A percentile compares a stretch with the other conserved stretches of the same genome.
phyloP scores from a whole-genome alignment of 1,140 invertebrate genomes.

The Sitobion miscanthi region DNA sequence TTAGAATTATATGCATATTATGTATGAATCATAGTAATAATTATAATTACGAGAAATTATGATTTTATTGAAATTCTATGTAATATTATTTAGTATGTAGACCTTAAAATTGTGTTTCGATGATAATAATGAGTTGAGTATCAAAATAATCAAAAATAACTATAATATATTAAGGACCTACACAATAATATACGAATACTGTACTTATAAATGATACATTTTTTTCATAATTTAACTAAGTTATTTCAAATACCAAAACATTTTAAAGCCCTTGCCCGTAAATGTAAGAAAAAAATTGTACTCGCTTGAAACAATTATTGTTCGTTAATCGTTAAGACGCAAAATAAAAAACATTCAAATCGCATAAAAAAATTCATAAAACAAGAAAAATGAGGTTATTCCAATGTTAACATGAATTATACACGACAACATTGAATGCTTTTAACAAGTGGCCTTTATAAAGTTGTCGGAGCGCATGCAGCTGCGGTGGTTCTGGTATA shows the following conservation, averaged over 20 bases:
- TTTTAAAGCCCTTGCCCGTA: neutral
- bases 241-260: neutral
- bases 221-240: neutral
- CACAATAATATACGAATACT: neutral
- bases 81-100: neutral
- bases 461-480: neutral
- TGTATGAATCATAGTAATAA: neutral
- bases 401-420: neutral
- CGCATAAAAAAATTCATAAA: neutral
- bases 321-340: neutral
- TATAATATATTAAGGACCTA: neutral
- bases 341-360: neutral
- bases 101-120: neutral
- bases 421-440: neutral
- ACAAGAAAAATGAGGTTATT: neutral
- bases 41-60: neutral
- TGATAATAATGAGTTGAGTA: neutral
- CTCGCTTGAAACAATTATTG: no score
- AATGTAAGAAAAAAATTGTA: neutral
- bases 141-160: neutral
- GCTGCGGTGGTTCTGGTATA: neutral
- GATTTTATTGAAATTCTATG: neutral
- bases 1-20: neutral
- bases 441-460: neutral
- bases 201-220: neutral